phyloP scores from a whole-genome alignment of 37 sponge, comb jelly and placozoan genomes.

The Bolinopsis microptera region DNA sequence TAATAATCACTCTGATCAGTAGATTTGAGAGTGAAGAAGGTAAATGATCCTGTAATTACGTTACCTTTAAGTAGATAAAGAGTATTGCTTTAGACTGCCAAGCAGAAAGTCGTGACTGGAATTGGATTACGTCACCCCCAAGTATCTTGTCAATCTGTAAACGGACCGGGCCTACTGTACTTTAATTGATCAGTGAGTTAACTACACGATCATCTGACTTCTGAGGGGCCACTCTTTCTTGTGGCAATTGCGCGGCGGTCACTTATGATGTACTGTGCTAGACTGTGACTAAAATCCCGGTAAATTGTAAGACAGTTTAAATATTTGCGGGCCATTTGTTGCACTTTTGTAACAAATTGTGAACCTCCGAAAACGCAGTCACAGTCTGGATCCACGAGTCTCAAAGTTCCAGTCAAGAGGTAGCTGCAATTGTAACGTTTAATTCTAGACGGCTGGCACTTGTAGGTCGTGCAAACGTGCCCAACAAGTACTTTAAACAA shows the following conservation, averaged over 20 bases:
- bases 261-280: neutral
- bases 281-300: neutral
- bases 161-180: too few species aligned
- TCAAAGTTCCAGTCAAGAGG: neutral
- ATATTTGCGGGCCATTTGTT: neutral
- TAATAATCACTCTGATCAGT: too few species aligned
- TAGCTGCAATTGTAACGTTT: neutral
- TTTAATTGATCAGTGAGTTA: too few species aligned
- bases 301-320: neutral
- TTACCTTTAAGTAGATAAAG: conserved; percentile 18
- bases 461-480: neutral
- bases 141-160: neutral
- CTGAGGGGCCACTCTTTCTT: too few species aligned
- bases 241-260: neutral
- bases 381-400: neutral
- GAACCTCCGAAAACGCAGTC: neutral
- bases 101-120: neutral
- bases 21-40: too few species aligned
- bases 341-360: neutral
- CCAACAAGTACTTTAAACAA: too few species aligned
- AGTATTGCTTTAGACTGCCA: neutral
- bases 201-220: too few species aligned
- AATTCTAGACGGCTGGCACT: neutral
- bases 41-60: neutral
- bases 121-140: neutral